These are phyloP conservation scores for Ammodytes dubius DNA, from an alignment of 2,113 vertebrate species.

Conservation along the genomic window DNA sequence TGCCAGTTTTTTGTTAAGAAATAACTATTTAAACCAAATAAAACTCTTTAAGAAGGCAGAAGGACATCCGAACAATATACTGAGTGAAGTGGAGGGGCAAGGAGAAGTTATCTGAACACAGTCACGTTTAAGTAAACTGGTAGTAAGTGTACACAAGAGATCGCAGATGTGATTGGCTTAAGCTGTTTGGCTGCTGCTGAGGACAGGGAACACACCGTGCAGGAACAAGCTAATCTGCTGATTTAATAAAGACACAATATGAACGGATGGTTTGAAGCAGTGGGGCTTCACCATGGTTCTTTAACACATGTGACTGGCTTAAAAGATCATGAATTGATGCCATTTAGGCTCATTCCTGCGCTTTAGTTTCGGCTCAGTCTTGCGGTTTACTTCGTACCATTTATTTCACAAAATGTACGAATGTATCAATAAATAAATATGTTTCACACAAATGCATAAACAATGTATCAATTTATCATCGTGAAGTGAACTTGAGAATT, in stretches of 20 bases:
- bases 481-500: not conserved
- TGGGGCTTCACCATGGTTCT: conserved; percentile 6
- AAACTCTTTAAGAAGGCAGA: conserved; percentile 1
- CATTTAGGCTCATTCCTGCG: not conserved
- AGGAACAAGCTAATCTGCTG: conserved; percentile 56
- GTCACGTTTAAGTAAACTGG: conserved; percentile 1
- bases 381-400: not conserved
- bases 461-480: not conserved
- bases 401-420: not conserved
- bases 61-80: not conserved
- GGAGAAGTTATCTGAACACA: not conserved
- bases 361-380: too few species aligned
- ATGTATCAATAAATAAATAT: not conserved
- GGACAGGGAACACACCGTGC: conserved; percentile 57
- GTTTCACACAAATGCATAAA: not conserved
- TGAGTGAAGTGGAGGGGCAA: not conserved
- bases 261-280: conserved; percentile 41
- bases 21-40: conserved; percentile 19
- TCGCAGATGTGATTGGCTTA: conserved; percentile 29
- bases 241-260: conserved; percentile 64
- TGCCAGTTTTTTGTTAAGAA: conserved; percentile 6
- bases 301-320: not conserved
- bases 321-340: not conserved
- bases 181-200: conserved; percentile 26
- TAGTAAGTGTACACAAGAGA: conserved; percentile 13